phyloP scores from a whole-genome alignment of 1,140 invertebrate genomes.

The Cylas formicarius region DNA sequence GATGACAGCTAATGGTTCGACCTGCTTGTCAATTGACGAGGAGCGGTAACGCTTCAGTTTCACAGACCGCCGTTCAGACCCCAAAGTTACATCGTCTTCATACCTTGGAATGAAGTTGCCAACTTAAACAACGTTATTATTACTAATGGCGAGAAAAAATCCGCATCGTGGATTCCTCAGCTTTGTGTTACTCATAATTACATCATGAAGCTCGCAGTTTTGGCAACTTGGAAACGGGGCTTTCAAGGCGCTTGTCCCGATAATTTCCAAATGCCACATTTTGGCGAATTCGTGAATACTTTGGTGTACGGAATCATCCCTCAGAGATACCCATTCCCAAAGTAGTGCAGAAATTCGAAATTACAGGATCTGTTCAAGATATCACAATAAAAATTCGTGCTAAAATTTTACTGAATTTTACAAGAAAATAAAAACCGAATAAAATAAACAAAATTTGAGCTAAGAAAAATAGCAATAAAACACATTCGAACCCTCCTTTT shows the following conservation, averaged over 20 bases:
- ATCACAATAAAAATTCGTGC: no score
- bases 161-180: conserved; percentile 53
- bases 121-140: conserved; percentile 83
- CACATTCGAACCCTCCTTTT: no score
- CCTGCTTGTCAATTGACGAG: conserved; percentile 93
- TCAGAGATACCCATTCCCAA: no score
- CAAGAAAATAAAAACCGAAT: no score
- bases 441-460: no score
- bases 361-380: no score
- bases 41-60: conserved; percentile 89
- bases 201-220: conserved; percentile 84
- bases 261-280: no score
- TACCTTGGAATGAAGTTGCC: conserved; percentile 95
- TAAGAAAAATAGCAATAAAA: no score
- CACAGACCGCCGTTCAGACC: conserved; percentile 86
- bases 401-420: no score
- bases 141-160: conserved; percentile 74
- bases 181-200: conserved; percentile 87
- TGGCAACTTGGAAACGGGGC: conserved; percentile 93
- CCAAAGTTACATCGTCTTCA: conserved; percentile 84
- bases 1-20: conserved; percentile 95
- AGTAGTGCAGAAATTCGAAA: no score
- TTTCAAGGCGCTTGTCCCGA: conserved; percentile 93
- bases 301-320: no score
- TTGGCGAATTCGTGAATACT: no score